Evolutionary conservation across 2,113 vertebrate species (phyloP).

Genomic region (Ailurus styani): DNA sequence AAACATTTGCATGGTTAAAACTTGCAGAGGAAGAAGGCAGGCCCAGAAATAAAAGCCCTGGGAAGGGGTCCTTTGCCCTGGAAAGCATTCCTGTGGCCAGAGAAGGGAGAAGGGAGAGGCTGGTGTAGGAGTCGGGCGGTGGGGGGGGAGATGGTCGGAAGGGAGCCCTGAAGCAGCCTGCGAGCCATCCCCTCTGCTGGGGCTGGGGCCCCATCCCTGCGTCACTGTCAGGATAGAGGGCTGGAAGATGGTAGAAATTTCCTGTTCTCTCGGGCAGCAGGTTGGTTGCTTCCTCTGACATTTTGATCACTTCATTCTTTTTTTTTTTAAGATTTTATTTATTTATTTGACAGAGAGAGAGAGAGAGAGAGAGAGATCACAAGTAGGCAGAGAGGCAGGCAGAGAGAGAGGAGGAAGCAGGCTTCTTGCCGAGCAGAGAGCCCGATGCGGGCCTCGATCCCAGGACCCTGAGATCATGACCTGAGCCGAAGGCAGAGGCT

Average conservation of each 20-base stretch:
- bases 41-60: not conserved
- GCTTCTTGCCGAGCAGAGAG: too few relatives aligned
- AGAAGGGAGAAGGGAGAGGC: not conserved
- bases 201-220: fast-evolving
- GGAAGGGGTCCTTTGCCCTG: not conserved
- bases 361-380: too few relatives aligned
- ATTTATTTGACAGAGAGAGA: too few relatives aligned
- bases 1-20: not conserved
- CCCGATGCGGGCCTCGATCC: too few relatives aligned
- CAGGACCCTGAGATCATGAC: too few relatives aligned
- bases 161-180: fast-evolving
- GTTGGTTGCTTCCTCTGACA: not conserved
- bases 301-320: too few relatives aligned
- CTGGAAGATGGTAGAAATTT: not conserved
- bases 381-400: too few relatives aligned
- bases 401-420: too few relatives aligned
- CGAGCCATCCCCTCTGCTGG: not conserved
- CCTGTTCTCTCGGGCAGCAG: not conserved
- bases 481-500: too few relatives aligned
- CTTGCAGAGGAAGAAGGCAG: not conserved
- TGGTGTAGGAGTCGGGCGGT: not conserved
- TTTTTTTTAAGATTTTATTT: too few relatives aligned
- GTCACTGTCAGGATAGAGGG: not conserved
- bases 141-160: too few relatives aligned
- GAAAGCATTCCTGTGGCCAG: too few relatives aligned